Evolutionary conservation across 2,113 vertebrate species (phyloP), one percentile per base, ranked within the genome.

Genomic region (Malurus elegans): DNA sequence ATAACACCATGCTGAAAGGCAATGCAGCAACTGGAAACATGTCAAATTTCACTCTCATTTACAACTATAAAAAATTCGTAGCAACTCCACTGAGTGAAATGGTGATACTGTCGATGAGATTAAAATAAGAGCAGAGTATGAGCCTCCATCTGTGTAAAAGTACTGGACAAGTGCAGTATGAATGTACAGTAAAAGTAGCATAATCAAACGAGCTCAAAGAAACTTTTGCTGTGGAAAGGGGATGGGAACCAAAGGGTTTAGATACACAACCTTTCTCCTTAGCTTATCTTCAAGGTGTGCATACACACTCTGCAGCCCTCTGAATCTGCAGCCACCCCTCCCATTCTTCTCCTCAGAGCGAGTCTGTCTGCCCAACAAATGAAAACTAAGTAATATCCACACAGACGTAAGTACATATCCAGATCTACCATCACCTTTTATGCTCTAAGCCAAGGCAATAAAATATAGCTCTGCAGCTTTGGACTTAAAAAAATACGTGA

Each of bases 41-140:
- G 75, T 76, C 67, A 79, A 66, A 93, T 76, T 95, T 90, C 86
- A 86, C 54, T 93, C 78, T 79, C 62, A 83, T 96, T 92, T 94
- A 92, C 88, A 94, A 67, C 62, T 66, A 58, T 10, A 44, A 60
- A 51, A 86, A 82, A 67, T 50, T 28, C 14, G 0, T 34, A 86
- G 62, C 12, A 8, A 80, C 38, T 88, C 42, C 42, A 79, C n/a
- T 4, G 20, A 79, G 44, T 42, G 56, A 78, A 95, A 93, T 10
- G 38, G 65, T 64, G 80, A 57, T 87, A 60, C 10, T 67, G 69
- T 69, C 40, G 40, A 83, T 86, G 32, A 92, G 72, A 86, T 56
- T 67, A 94, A 95, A 96, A 45, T 53, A 90, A 91, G 56, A 92
- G 44, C 48, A 72, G 69, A 67, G 47, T 79, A 40, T 13, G 28